Evolutionary conservation across 2,888 invertebrate genomes (phyloP).

Genomic region (Leptura quadrifasciata): DNA sequence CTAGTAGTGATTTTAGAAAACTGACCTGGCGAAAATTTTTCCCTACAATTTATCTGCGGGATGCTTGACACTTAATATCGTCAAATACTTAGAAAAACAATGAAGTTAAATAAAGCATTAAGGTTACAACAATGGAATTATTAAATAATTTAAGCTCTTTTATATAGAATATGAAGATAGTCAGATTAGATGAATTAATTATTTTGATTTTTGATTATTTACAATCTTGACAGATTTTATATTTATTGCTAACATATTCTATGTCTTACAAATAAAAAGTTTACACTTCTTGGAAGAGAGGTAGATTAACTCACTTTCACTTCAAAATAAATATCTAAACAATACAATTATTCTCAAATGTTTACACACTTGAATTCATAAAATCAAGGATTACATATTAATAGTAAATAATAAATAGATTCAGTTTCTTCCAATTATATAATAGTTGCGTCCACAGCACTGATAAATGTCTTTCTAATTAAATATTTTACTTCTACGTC

Average conservation of each 20-base stretch:
- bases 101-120: slow-evolving; percentile 3
- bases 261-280: too few relatives aligned
- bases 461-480: too few relatives aligned
- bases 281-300: too few relatives aligned
- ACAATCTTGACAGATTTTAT: neutral
- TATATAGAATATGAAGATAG: neutral
- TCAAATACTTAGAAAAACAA: slow-evolving; percentile 4
- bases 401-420: too few relatives aligned
- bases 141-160: neutral
- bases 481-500: too few relatives aligned
- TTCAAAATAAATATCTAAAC: neutral
- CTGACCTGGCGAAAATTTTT: neutral
- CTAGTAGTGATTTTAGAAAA: neutral
- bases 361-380: too few relatives aligned
- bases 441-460: too few relatives aligned
- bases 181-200: neutral
- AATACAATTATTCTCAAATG: neutral
- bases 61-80: neutral
- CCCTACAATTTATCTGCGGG: neutral
- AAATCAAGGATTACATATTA: too few relatives aligned
- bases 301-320: neutral
- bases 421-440: too few relatives aligned
- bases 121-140: slow-evolving; percentile 2
- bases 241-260: too few relatives aligned
- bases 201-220: neutral